A percentile compares a stretch with the other conserved stretches of the same genome.
Conservation (phyloP, 2,888 invertebrate genomes). For the Ormia ochracea region DNA sequence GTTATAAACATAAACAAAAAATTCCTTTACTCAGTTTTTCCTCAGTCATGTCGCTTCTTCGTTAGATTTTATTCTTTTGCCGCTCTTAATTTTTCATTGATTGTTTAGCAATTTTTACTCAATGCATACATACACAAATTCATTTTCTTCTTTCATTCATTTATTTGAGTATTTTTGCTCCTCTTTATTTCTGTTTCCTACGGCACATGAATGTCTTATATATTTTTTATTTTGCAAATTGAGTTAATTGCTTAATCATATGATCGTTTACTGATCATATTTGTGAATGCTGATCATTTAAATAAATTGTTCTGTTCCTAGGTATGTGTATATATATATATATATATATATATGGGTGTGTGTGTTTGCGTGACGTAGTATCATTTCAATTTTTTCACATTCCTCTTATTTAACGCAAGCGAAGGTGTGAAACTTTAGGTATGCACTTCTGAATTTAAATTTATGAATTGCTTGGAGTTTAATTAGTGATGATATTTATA, state of each 20-base stretch:
- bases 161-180: neutral
- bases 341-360: no score
- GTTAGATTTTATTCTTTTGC: neutral
- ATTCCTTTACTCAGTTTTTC: no score
- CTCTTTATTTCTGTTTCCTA: neutral
- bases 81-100: constrained; percentile 21
- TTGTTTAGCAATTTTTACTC: constrained; percentile 47
- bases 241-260: constrained; percentile 46
- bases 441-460: no score
- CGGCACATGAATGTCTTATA: neutral
- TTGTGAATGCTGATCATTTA: constrained; percentile 43
- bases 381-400: neutral
- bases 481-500: no score
- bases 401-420: neutral
- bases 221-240: constrained; percentile 17
- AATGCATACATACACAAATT: constrained; percentile 24
- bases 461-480: no score
- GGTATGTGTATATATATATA: neutral
- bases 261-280: constrained; percentile 30
- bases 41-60: neutral
- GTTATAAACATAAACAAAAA: no score
- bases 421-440: neutral
- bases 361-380: no score
- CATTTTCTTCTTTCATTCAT: constrained; percentile 1
- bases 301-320: neutral